phyloP scores from a whole-genome alignment of 1,140 invertebrate genomes.

The Drosophila triauraria region DNA sequence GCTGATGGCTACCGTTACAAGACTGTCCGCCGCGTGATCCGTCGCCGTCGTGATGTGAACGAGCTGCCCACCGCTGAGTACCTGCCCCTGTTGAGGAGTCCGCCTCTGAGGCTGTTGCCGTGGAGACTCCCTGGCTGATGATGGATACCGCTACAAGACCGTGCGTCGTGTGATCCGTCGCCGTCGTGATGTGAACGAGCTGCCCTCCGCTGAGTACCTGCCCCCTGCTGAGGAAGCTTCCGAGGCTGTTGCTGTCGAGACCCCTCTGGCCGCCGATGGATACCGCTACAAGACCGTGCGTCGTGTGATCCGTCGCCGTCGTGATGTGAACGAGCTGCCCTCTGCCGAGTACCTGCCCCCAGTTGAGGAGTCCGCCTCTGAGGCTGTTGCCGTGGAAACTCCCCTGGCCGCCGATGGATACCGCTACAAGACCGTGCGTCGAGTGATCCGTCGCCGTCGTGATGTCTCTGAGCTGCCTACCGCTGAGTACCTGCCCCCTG shows the following conservation, averaged over 20 bases:
- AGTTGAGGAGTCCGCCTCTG: slow-evolving; percentile 28
- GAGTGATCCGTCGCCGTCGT: slow-evolving; percentile 68
- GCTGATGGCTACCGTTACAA: slow-evolving; percentile 77
- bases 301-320: slow-evolving; percentile 57
- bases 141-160: slow-evolving; percentile 40
- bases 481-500: slow-evolving; percentile 71
- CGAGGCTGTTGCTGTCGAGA: slow-evolving; percentile 29
- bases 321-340: slow-evolving; percentile 61
- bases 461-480: slow-evolving; percentile 61
- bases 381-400: slow-evolving; percentile 25
- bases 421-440: slow-evolving; percentile 60
- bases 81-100: slow-evolving; percentile 51
- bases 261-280: slow-evolving; percentile 58
- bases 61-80: slow-evolving; percentile 60
- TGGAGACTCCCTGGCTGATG: slow-evolving; percentile 1
- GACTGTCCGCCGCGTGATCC: slow-evolving; percentile 67
- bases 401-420: slow-evolving; percentile 62
- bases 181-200: slow-evolving; percentile 71
- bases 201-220: slow-evolving; percentile 57
- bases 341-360: slow-evolving; percentile 64
- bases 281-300: slow-evolving; percentile 70
- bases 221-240: slow-evolving; percentile 46
- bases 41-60: slow-evolving; percentile 71
- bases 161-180: slow-evolving; percentile 62
- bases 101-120: slow-evolving; percentile 21